These are phyloP conservation scores for Theretra japonica DNA, from an alignment of 2,888 invertebrate genomes.

Conservation along the genomic window DNA sequence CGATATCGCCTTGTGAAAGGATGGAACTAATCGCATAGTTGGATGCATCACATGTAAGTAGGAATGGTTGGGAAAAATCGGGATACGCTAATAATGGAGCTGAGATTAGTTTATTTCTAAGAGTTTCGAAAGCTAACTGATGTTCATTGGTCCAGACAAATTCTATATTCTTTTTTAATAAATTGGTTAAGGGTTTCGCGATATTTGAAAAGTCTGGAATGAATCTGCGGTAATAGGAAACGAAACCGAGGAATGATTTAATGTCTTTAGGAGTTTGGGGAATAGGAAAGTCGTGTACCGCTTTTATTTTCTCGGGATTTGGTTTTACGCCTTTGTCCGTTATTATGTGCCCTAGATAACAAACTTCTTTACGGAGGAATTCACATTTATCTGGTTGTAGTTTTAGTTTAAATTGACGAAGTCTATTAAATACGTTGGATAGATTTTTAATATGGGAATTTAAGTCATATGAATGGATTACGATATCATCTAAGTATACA, in stretches of 20 bases:
- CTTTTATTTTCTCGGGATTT: no score
- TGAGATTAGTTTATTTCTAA: conserved; percentile 27
- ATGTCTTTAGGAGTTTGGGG: no score
- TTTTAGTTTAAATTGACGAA: background rate
- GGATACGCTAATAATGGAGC: conserved; percentile 27
- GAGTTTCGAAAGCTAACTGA: conserved; percentile 27
- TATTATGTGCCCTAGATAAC: no score
- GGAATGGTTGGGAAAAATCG: conserved; percentile 33
- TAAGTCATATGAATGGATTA: background rate
- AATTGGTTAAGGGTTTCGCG: background rate
- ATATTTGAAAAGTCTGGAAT: no score
- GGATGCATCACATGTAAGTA: conserved; percentile 35
- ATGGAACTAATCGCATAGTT: conserved; percentile 35
- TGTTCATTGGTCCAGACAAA: conserved; percentile 22
- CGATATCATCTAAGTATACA: background rate
- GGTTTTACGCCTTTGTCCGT: no score
- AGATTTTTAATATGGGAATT: background rate
- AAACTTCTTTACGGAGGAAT: no score
- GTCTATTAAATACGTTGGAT: background rate
- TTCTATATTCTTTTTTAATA: conserved; percentile 26
- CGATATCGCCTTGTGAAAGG: conserved; percentile 34
- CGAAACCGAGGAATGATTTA: no score
- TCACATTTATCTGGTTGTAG: background rate
- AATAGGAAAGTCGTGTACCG: no score
- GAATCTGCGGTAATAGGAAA: no score